phyloP scores from a whole-genome alignment of 2,888 invertebrate species.

The Lasioglossum leucozonium region DNA sequence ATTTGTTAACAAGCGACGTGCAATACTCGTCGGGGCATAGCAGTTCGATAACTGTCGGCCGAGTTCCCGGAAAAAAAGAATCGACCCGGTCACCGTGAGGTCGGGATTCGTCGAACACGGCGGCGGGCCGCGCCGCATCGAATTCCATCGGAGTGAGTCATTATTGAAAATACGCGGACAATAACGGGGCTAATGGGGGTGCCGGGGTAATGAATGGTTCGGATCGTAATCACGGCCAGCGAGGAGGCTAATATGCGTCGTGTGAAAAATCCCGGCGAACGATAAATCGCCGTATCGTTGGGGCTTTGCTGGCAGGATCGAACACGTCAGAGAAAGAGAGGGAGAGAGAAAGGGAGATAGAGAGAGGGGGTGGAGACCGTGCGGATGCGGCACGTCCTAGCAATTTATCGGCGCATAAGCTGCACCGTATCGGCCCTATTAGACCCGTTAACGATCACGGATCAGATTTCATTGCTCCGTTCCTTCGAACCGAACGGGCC shows the following conservation, averaged over 20 bases:
- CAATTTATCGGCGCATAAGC: slow-evolving; percentile 63
- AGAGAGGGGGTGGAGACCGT: background rate
- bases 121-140: background rate
- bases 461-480: slow-evolving; percentile 60
- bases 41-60: background rate
- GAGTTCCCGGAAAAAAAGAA: slow-evolving; percentile 2
- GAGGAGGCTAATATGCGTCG: background rate
- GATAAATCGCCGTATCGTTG: slow-evolving; percentile 34
- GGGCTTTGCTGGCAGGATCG: background rate
- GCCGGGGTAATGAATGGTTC: background rate
- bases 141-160: slow-evolving; percentile 11
- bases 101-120: background rate
- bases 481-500: slow-evolving; percentile 7
- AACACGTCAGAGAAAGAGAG: background rate
- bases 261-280: slow-evolving; percentile 7
- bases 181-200: background rate
- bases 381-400: slow-evolving; percentile 21
- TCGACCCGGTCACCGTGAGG: background rate
- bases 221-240: background rate
- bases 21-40: background rate
- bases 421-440: slow-evolving; percentile 55
- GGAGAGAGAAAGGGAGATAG: background rate
- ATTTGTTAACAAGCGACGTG: slow-evolving; percentile 2
- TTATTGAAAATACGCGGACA: background rate
- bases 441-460: slow-evolving; percentile 62